A percentile compares a stretch with the other conserved stretches of the same genome.
phyloP scores from a whole-genome alignment of 2,797 vertebrate genomes.

The Clarias platycephalus region DNA sequence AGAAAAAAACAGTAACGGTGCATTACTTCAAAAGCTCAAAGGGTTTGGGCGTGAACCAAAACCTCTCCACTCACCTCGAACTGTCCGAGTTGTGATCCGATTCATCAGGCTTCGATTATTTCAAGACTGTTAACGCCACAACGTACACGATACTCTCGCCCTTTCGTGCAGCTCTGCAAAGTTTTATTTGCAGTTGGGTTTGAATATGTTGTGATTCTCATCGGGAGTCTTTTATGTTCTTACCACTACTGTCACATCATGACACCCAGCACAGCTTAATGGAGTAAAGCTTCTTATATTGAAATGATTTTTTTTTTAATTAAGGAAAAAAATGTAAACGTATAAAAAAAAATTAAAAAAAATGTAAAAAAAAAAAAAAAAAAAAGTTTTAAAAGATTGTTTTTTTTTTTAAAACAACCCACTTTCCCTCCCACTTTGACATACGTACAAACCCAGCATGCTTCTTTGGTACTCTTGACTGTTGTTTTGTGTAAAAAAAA shows the following conservation, averaged over 20 bases:
- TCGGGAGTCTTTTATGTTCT: conserved; percentile 70
- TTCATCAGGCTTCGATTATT: conserved; percentile 55
- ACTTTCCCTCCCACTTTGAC: conserved; percentile 70
- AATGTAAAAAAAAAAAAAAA: conserved; percentile 50
- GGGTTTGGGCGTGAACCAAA: conserved; percentile 54
- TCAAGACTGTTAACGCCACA: conserved; percentile 72
- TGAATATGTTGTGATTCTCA: conserved; percentile 72
- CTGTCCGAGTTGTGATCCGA: conserved; percentile 50
- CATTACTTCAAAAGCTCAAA: conserved; percentile 58
- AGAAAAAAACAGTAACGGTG: conserved; percentile 40
- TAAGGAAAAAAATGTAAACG: conserved; percentile 1
- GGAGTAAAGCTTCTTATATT: conserved; percentile 62
- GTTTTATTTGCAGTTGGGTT: conserved; percentile 81
- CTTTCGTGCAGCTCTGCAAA: conserved; percentile 72
- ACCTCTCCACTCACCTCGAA: conserved; percentile 45
- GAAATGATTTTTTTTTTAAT: conserved; percentile 34
- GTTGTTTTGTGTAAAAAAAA: conserved; percentile 86
- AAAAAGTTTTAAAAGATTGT: background rate
- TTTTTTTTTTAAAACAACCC: conserved; percentile 44
- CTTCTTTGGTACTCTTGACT: conserved; percentile 93
- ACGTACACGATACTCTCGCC: conserved; percentile 64
- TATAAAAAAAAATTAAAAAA: conserved; percentile 25
- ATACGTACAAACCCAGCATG: conserved; percentile 88
- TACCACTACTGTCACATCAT: conserved; percentile 67
- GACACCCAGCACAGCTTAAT: conserved; percentile 70